Conservation (phyloP, 2,888 invertebrate species). For the Noctua janthina region DNA sequence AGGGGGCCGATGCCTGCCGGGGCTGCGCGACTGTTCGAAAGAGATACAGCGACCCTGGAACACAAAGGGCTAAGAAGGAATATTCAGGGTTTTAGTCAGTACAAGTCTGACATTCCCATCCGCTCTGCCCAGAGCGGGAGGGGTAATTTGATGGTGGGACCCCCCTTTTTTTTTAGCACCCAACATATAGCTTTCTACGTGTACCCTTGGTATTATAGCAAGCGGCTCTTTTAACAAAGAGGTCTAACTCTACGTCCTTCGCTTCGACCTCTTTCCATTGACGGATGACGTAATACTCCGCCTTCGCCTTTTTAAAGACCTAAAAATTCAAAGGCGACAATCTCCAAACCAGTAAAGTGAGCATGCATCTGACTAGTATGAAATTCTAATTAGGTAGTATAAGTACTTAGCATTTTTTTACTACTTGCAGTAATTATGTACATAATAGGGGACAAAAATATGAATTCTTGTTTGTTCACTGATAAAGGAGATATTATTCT, state of each 20-base stretch:
- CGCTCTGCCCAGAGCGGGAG: too few relatives aligned
- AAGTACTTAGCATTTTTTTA: neutral
- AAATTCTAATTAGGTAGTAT: slow-evolving; percentile 3
- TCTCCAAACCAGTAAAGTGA: neutral
- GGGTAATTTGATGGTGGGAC: too few relatives aligned
- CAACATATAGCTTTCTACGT: neutral
- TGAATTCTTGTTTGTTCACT: slow-evolving; percentile 39
- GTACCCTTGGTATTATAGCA: slow-evolving; percentile 23
- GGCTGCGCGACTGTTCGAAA: too few relatives aligned
- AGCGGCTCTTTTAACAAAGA: slow-evolving; percentile 10
- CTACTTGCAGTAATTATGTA: slow-evolving; percentile 9
- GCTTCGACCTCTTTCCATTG: slow-evolving; percentile 22
- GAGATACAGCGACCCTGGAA: too few relatives aligned
- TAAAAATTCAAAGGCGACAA: slow-evolving; percentile 20
- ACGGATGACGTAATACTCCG: slow-evolving; percentile 36
- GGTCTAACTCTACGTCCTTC: slow-evolving; percentile 22
- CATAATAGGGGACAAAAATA: slow-evolving; percentile 31
- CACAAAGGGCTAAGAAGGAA: too few relatives aligned
- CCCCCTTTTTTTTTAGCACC: too few relatives aligned
- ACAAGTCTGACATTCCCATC: too few relatives aligned
- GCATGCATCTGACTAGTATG: neutral
- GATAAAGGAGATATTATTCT: slow-evolving; percentile 65
- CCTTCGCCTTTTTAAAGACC: slow-evolving; percentile 18
- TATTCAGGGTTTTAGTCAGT: too few relatives aligned
- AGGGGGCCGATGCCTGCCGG: too few relatives aligned